phyloP scores from a whole-genome alignment of 2,113 vertebrate genomes.

The Rhabdornis inornatus region DNA sequence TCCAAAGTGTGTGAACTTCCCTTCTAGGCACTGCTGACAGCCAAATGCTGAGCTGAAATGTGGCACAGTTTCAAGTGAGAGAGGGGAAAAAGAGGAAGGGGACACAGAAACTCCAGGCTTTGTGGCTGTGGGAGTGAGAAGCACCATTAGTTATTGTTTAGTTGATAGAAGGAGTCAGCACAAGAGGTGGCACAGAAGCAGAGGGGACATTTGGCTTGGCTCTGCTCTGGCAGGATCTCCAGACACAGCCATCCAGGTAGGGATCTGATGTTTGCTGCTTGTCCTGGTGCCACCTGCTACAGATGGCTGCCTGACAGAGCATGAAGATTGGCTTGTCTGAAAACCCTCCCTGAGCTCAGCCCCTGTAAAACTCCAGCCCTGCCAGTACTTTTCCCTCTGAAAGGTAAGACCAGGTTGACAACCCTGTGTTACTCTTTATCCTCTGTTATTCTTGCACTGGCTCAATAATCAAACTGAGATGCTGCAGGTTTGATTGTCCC shows the following conservation, averaged over 20 bases:
- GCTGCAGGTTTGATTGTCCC: not conserved
- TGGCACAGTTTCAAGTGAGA: not conserved
- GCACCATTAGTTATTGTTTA: not conserved
- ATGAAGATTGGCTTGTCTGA: not conserved
- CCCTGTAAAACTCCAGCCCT: not conserved
- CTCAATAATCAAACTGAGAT: not conserved
- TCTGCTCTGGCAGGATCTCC: not conserved
- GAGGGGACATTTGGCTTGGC: not conserved
- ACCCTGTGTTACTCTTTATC: rapidly evolving
- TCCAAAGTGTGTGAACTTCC: not conserved
- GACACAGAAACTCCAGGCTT: not conserved
- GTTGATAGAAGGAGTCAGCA: not conserved
- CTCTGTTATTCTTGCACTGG: not conserved
- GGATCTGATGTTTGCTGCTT: not conserved
- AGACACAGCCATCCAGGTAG: not conserved
- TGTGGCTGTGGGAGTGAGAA: not conserved
- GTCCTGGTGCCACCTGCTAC: not conserved
- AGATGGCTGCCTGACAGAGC: not conserved
- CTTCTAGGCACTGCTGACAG: conserved; percentile 35
- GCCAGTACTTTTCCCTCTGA: not conserved
- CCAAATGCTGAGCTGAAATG: conserved; percentile 42
- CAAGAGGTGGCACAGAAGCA: not conserved
- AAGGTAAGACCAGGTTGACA: not conserved
- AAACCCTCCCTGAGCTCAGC: not conserved
- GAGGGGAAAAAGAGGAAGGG: not conserved